Conservation (phyloP, 2,888 invertebrate species). For the Stenodera caucasica region DNA sequence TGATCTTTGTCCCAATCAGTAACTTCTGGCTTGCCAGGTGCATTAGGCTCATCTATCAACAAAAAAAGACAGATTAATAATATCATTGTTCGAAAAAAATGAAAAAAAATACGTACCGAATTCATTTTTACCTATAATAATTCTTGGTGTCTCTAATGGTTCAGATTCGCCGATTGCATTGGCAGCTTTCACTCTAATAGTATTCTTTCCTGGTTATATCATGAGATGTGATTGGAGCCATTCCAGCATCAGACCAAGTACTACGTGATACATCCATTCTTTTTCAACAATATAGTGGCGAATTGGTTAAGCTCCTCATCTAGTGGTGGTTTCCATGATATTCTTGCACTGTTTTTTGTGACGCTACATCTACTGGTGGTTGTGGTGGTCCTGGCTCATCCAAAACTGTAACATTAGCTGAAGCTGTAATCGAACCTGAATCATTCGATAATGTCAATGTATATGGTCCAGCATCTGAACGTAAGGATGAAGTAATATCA, state of each 20-base stretch:
- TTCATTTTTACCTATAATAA: constrained; percentile 95
- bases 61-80: constrained; percentile 20
- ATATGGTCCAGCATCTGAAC: constrained; percentile 83
- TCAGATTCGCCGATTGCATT: constrained; percentile 97
- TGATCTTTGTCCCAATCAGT: constrained; percentile 93
- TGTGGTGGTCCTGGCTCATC: constrained; percentile 87
- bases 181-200: constrained; percentile 93
- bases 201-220: constrained; percentile 93
- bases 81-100: constrained; percentile 11
- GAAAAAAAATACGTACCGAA: constrained; percentile 63
- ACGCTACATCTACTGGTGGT: constrained; percentile 81
- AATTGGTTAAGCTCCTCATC: constrained; percentile 97
- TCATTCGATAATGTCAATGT: constrained; percentile 82
- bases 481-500: constrained; percentile 83
- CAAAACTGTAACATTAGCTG: constrained; percentile 80
- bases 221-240: constrained; percentile 77
- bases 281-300: constrained; percentile 95
- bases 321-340: constrained; percentile 82
- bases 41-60: constrained; percentile 87
- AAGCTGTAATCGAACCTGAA: constrained; percentile 75
- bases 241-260: constrained; percentile 92
- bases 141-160: constrained; percentile 83
- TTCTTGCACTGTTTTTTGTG: constrained; percentile 85
- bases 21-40: constrained; percentile 90
- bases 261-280: constrained; percentile 95